A percentile compares a stretch with the other conserved stretches of the same genome.
These are phyloP conservation scores for Plodia interpunctella DNA, from an alignment of 1,140 invertebrate species.

Conservation along the genomic window DNA sequence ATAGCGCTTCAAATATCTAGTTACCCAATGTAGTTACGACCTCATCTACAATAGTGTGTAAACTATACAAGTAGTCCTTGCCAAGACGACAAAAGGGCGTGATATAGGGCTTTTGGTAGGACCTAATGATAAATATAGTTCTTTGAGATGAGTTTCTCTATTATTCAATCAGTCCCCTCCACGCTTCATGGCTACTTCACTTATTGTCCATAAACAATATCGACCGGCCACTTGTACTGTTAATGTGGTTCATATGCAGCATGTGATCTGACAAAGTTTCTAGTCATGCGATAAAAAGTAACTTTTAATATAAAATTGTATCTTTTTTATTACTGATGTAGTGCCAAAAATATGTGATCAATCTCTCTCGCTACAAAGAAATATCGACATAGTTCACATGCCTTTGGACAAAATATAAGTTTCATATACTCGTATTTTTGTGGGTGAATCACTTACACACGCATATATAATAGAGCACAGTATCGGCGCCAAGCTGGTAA, in stretches of 20 bases:
- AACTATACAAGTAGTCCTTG: not conserved
- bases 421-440: no score
- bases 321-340: no score
- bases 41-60: not conserved
- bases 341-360: no score
- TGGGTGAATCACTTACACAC: not conserved
- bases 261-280: not conserved
- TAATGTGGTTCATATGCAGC: not conserved
- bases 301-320: no score
- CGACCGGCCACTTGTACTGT: slow-evolving; percentile 3
- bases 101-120: not conserved
- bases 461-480: not conserved
- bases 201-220: slow-evolving; percentile 28
- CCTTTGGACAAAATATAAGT: no score
- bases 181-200: slow-evolving; percentile 18
- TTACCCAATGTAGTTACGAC: not conserved
- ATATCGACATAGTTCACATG: no score
- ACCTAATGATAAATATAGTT: not conserved
- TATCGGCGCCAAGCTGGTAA: not conserved
- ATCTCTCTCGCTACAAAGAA: no score
- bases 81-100: not conserved
- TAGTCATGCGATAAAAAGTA: not conserved
- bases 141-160: slow-evolving; percentile 7
- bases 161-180: slow-evolving; percentile 33
- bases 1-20: not conserved